Conservation (phyloP, 2,797 vertebrate species). For the Coracias cyanogaster region DNA sequence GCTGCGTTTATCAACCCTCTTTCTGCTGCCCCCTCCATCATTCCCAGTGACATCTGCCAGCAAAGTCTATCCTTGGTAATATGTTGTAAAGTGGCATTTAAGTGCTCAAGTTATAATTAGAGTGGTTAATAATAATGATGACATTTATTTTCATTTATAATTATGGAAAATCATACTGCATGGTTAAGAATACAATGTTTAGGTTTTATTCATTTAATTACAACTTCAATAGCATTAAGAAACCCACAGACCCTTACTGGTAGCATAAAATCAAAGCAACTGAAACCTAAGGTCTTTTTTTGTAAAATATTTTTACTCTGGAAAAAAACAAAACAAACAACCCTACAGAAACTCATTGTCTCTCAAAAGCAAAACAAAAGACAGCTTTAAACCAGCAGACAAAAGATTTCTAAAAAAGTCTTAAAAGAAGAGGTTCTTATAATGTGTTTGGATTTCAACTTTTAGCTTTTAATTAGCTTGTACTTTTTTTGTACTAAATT, state of each 20-base stretch:
- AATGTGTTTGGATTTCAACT: not conserved
- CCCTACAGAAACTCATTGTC: not conserved
- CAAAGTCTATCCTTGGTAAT: not conserved
- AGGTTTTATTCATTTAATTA: not conserved
- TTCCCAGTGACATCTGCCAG: not conserved
- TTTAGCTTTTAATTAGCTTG: constrained; percentile 57
- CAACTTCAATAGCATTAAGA: not conserved
- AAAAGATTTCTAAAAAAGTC: not conserved
- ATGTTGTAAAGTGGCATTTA: not conserved
- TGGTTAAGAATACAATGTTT: not conserved
- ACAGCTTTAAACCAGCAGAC: not conserved
- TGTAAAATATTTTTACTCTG: not conserved
- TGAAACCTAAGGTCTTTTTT: not conserved
- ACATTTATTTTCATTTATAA: not conserved
- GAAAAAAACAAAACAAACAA: not conserved
- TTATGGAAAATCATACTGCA: not conserved
- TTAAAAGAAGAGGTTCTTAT: not conserved
- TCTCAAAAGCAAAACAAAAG: not conserved
- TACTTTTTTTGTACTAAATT: constrained; percentile 42
- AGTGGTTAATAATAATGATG: not conserved
- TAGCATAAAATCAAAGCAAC: not conserved
- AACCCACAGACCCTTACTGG: not conserved
- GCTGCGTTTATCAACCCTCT: not conserved
- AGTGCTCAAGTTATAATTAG: not conserved
- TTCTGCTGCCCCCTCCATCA: not conserved